These are phyloP conservation scores for Gephyroberyx darwinii DNA, from an alignment of 2,797 vertebrate genomes.

Conservation along the genomic window DNA sequence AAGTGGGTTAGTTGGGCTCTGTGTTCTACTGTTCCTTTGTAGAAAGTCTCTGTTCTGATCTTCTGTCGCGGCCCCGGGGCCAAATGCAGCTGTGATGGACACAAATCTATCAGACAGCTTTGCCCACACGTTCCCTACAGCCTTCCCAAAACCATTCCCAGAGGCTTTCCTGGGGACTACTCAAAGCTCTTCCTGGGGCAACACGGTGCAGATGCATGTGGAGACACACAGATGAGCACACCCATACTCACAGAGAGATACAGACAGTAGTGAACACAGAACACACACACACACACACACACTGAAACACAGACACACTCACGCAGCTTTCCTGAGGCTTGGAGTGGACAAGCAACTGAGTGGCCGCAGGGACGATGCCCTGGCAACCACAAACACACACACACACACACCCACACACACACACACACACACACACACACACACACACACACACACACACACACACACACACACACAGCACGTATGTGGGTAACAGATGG, in stretches of 20 bases:
- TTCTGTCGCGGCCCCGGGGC: constrained; percentile 66
- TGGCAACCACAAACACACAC: constrained; percentile 6
- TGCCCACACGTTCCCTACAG: constrained; percentile 61
- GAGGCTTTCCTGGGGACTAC: constrained; percentile 60
- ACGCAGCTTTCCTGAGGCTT: constrained; percentile 6
- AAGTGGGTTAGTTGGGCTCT: constrained; percentile 69
- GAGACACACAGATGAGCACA: constrained; percentile 41
- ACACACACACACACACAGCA: constrained; percentile 26
- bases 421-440: not conserved
- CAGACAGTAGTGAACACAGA: not conserved
- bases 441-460: constrained; percentile 23
- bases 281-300: not conserved
- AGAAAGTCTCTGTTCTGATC: constrained; percentile 71
- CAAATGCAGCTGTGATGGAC: constrained; percentile 70
- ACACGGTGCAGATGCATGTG: constrained; percentile 57
- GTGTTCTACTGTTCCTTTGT: constrained; percentile 70
- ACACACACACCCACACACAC: no score
- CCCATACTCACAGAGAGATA: constrained; percentile 26
- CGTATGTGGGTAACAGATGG: constrained; percentile 57
- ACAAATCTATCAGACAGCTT: constrained; percentile 76
- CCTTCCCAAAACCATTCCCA: constrained; percentile 59
- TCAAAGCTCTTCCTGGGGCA: constrained; percentile 63
- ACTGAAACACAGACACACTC: not conserved
- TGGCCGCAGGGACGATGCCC: constrained; percentile 38
- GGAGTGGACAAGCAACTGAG: constrained; percentile 47